Evolutionary conservation across 2,797 vertebrate species (phyloP), one percentile per base, ranked within the genome.

Genomic region (Spheniscus humboldti): DNA sequence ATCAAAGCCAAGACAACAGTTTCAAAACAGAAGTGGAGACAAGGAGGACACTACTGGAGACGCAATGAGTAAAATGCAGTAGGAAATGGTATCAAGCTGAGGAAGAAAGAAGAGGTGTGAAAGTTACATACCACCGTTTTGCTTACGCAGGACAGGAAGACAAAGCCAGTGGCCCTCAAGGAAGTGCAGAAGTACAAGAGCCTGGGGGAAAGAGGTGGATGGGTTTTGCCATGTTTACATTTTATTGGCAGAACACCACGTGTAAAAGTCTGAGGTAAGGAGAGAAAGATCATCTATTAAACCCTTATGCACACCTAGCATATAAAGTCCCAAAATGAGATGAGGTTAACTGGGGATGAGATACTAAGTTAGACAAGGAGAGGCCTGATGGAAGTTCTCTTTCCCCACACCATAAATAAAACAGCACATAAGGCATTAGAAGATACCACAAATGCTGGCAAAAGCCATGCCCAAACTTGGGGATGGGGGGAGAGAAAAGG

Each of bases 401-500:
- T 86, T 71, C 19, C 31, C 28, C 41, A 47, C 16, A 64, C 12
- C 22, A 56, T 53, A 87, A 85, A 66, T 74, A 78, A 71, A 90
- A 71, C 20, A 52, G 30, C 19, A 74, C 11, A 23, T 48, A 71
- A 92, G 18, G 47, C 43, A 59, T 19, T 57, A 63, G 18, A 77
- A 69, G 37, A 52, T 71, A 69, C 5, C 59, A 87, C 12, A 92
- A 89, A 83, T 53, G 20, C 18, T 66, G n/a, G 18, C 30, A 91
- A 94, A 93, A 74, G 2, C 30, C 15, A 52, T 59, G 39, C 14
- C 20, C 20, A 64, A 75, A 78, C 10, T 13, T 37, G 15, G 4
- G 0, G 3, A 16, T 41, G 39, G 13, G 4, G 5, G 5, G 2
- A 0, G 3, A 6, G 11, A 6, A 11, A 10, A 37, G 28, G 2